Evolutionary conservation across 1,140 invertebrate species (phyloP), one percentile per base, ranked within the genome.

Genomic region (Diorhabda elongata): DNA sequence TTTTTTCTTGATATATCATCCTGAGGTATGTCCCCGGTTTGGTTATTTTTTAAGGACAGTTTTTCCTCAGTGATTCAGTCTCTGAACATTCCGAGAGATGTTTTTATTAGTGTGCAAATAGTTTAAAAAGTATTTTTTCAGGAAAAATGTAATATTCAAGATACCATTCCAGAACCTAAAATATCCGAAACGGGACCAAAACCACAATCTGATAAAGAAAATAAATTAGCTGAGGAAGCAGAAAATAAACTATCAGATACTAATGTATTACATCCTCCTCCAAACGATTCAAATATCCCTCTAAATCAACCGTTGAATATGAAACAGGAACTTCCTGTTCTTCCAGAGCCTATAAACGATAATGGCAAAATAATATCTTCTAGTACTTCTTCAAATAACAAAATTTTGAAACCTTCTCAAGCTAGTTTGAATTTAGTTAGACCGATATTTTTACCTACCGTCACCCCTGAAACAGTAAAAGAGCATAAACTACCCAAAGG

Each of bases 401-500:
- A 74, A 61, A 44, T 71, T 61, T 44, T 71, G 69, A 71, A 71
- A 64, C 62, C 67, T 57, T 69, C 71, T 42, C 68, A 72, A 9
- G 72, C 61, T 4, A 73, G 63, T 64, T 69, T 78, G 47, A 73
- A 74, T 61, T 71, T 66, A 3, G 77, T 67, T 2, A 65, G 56
- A 60, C 76, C 78, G 0, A 45, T 78, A 8, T 45, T 66, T 42
- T n/a, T 69, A 5, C 77, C 78, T 5, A 77, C 72, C 2, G 67
- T 75, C n/a, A 78, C 78, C 47, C 74, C 77, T 42, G 75, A 77
- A 42, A 69, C 57, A 11, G 47, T 52, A 7, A 72, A 64, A 58
- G 59, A n/a, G n/a, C 72, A 73, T 45, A 73, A 72, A 64, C 61
- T 77, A 61, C 78, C 78, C 5, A 68, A 74, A 57, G 78, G 78